Conservation (phyloP, 2,888 invertebrate genomes). For the Nymphalis polychloros region DNA sequence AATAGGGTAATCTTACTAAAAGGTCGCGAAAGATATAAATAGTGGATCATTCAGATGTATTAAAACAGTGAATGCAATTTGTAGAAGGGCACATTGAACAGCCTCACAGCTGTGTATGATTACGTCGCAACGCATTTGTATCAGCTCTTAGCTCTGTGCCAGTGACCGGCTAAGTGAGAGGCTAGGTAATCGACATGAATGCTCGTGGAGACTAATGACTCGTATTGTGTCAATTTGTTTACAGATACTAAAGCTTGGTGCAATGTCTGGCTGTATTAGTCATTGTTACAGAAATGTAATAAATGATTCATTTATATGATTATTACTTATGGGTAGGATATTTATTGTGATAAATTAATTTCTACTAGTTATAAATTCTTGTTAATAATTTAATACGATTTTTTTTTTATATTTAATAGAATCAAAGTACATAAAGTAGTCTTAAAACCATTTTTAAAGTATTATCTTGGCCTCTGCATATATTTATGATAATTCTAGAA, state of each 20-base stretch:
- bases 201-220: constrained; percentile 17
- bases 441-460: too few species aligned
- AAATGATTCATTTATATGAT: neutral
- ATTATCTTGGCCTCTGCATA: too few species aligned
- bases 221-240: constrained; percentile 24
- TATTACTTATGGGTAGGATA: neutral
- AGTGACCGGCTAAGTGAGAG: constrained; percentile 37
- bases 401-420: too few species aligned
- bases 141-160: constrained; percentile 29
- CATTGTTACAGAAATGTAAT: constrained; percentile 7
- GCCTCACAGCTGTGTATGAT: constrained; percentile 17
- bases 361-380: neutral
- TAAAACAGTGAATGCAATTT: constrained; percentile 31
- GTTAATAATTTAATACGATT: too few species aligned
- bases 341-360: neutral
- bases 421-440: too few species aligned
- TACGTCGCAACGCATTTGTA: constrained; percentile 25
- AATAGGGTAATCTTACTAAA: neutral
- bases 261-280: constrained; percentile 17
- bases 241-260: constrained; percentile 4
- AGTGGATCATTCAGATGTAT: constrained; percentile 14
- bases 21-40: constrained; percentile 23
- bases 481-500: too few species aligned
- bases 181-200: constrained; percentile 21
- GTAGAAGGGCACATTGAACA: constrained; percentile 31